These are phyloP conservation scores for Umimayanthus chanpuru DNA, from an alignment of 92 coral and sea anemone species.

Conservation along the genomic window DNA sequence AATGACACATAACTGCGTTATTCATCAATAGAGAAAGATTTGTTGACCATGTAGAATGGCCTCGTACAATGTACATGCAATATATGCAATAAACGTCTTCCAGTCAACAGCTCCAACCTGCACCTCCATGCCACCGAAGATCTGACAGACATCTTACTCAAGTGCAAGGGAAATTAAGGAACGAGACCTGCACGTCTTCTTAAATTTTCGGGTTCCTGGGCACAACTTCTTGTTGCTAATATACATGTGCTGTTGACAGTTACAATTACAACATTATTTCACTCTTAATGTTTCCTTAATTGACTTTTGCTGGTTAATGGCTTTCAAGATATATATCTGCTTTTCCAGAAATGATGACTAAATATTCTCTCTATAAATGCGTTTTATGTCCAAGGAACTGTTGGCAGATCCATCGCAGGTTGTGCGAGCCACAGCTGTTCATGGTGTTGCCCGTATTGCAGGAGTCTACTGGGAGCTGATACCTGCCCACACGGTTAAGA, in stretches of 20 bases:
- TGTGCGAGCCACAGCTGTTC: constrained; percentile 93
- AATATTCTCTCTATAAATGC: background rate
- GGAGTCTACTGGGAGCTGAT: constrained; percentile 96
- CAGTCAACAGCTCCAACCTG: too few relatives aligned
- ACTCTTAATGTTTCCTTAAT: background rate
- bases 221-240: background rate
- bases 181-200: too few relatives aligned
- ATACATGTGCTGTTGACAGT: background rate
- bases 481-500: constrained; percentile 85
- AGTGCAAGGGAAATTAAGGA: background rate
- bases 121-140: background rate
- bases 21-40: too few relatives aligned
- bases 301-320: background rate
- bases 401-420: constrained; percentile 85
- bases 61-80: too few relatives aligned
- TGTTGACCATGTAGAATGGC: background rate
- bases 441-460: constrained; percentile 91
- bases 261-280: background rate
- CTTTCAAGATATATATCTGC: background rate
- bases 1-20: background rate
- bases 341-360: background rate
- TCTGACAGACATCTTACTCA: background rate
- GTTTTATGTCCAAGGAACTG: constrained; percentile 55
- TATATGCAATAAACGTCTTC: too few relatives aligned
- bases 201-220: too few relatives aligned